Evolutionary conservation across 2,888 invertebrate species (phyloP), one percentile per base, ranked within the genome.

Genomic region (Dusona sp.): DNA sequence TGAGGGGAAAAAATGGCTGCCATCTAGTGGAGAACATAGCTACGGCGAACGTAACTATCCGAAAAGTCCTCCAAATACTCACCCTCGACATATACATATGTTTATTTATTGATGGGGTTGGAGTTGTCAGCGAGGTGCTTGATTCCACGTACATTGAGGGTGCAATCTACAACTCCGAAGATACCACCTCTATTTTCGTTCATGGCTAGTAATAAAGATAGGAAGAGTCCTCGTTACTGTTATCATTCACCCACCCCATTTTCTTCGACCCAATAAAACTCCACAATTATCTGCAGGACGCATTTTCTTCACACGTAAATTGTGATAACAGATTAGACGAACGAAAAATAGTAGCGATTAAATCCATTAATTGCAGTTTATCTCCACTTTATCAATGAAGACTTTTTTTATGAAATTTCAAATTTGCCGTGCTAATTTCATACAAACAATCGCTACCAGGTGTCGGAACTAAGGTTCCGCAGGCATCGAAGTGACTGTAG

Each of bases 131-230:
- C n/a, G 42, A 45, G 68, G 22, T 45, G 25, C 68, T 70, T 16
- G 29, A 7, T 25, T 29, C 61, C 68, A 25, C 22, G 13, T 70
- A 19, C 45, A 73, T 36, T 33, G 38, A 22, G 13, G 72, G 36
- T 51, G 73, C 33, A 61, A 29, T 45, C 72, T 42, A 64, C 70
- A n/a, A 51, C 36, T 33, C 9, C 8, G 8, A 57, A n/a, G 29
- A 29, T 48, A 29, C 19, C 70, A 29, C 70, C 70, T 33, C 64
- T 42, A 45, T 19, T 36, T 80, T 13, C 33, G 75, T 33, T 75
- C 75, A 84, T 51, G 65, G 75, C 22, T 61, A 33, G 19, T 70
- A 70, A 72, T 80, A 79, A 84, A 74, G 68, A 83, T 75, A 54
- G 33, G 6, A n/a, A 22, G 19, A 25, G 25, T 67, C 38, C 42